A percentile compares a stretch with the other conserved stretches of the same genome.
Conservation (phyloP, 2,797 vertebrate species). For the Novumbra hubbsi region DNA sequence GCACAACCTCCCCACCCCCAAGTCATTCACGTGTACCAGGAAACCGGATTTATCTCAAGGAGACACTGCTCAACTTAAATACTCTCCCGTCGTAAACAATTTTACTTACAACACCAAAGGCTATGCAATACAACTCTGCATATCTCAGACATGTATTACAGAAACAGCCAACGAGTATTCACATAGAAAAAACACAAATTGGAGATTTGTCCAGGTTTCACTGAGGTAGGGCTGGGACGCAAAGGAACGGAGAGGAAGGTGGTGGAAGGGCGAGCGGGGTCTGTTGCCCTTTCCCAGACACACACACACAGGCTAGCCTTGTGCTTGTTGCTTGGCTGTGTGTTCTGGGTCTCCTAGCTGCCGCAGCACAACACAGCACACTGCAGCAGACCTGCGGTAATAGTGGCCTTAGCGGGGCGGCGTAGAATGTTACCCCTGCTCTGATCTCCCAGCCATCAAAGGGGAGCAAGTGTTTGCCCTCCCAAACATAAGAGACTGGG, state of each 20-base stretch:
- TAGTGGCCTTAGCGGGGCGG: slow-evolving; percentile 60
- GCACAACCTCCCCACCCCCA: slow-evolving; percentile 9
- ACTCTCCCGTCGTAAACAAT: not conserved
- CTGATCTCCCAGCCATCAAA: slow-evolving; percentile 71
- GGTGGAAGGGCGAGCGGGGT: not conserved
- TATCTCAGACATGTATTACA: not conserved
- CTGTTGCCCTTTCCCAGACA: not conserved
- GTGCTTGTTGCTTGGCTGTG: slow-evolving; percentile 5
- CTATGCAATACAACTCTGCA: not conserved
- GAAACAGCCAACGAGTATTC: not conserved
- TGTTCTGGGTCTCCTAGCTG: slow-evolving; percentile 14
- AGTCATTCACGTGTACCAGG: slow-evolving; percentile 60
- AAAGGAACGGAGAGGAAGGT: slow-evolving; percentile 18
- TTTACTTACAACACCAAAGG: not conserved
- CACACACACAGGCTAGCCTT: slow-evolving; percentile 5
- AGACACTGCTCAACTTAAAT: not conserved
- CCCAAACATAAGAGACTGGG: slow-evolving; percentile 64
- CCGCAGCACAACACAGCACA: not conserved
- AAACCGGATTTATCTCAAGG: slow-evolving; percentile 41
- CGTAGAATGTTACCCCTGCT: slow-evolving; percentile 64
- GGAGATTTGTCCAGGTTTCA: slow-evolving; percentile 35
- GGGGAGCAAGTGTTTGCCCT: slow-evolving; percentile 65
- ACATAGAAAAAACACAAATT: not conserved
- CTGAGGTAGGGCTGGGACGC: slow-evolving; percentile 35
- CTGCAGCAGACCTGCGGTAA: slow-evolving; percentile 37